Evolutionary conservation across 2,797 vertebrate species (phyloP).

Genomic region (Diplodus puntazzo): DNA sequence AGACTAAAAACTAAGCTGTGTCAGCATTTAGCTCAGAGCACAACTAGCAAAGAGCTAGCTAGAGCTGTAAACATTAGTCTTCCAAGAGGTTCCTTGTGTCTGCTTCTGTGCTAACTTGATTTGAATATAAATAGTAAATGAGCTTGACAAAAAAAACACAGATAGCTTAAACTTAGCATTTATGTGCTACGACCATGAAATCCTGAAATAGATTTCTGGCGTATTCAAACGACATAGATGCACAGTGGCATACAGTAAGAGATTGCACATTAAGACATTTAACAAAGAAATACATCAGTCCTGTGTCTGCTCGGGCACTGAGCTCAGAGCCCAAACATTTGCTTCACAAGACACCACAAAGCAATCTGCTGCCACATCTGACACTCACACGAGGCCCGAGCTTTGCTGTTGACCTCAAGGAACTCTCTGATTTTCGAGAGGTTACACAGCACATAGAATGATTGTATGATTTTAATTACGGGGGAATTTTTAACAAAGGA

Average conservation of each 20-base stretch:
- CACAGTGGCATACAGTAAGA: slow-evolving; percentile 40
- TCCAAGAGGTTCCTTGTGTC: background rate
- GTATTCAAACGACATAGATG: slow-evolving; percentile 36
- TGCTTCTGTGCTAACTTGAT: slow-evolving; percentile 14
- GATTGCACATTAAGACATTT: slow-evolving; percentile 27
- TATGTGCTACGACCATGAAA: background rate
- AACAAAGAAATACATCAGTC: slow-evolving; percentile 57
- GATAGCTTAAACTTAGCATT: background rate
- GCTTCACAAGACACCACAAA: slow-evolving; percentile 62
- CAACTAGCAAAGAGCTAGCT: background rate
- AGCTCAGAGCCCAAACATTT: slow-evolving; percentile 70
- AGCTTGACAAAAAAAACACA: background rate
- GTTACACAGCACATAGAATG: slow-evolving; percentile 65
- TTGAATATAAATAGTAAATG: background rate
- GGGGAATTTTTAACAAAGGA: slow-evolving; percentile 64
- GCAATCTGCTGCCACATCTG: slow-evolving; percentile 82
- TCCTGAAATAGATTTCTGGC: slow-evolving; percentile 4
- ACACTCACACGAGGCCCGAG: slow-evolving; percentile 69
- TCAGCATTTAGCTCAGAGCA: background rate
- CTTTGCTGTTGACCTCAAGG: slow-evolving; percentile 76
- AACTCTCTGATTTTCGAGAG: slow-evolving; percentile 62
- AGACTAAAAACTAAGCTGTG: background rate
- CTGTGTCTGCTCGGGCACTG: slow-evolving; percentile 44
- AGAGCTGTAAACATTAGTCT: background rate
- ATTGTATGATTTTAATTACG: slow-evolving; percentile 78